Evolutionary conservation across 2,797 vertebrate species (phyloP), one percentile per base, ranked within the genome.

Genomic region (Sebastes matsubarae): DNA sequence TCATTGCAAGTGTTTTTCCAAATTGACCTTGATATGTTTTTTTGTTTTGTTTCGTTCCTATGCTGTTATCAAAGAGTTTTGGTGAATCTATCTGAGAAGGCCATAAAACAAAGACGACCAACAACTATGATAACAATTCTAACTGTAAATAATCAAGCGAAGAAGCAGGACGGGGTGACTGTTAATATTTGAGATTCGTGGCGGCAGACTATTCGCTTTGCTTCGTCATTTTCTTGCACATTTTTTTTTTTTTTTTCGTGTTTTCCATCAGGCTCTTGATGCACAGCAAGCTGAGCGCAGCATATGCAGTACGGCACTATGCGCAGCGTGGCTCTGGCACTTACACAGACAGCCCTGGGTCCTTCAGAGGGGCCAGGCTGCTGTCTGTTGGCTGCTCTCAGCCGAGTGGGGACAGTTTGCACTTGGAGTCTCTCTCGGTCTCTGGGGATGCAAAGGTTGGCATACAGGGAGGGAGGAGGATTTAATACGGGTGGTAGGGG

Each of bases 271-370:
- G 89, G 90, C 91, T 90, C 80, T 90, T 80, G 77, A 93, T 90
- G 88, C 92, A 90, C 92, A 89, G 89, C 92, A 92, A 89, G 92
- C 89, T 84, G 93, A 93, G 91, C 68, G 78, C 82, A 89, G 92
- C 93, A 94, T 91, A 95, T 94, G 93, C 90, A 93, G 88, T 85
- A 88, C 34, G 80, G 92, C 92, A 83, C 88, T 83, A 88, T 91
- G 92, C 92, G 64, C 93, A 93, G 93, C 89, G 65, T 90, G 92
- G 86, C 90, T 91, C 92, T 93, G 93, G 93, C 91, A 90, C 90
- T 81, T 79, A 6, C 86, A 88, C 91, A 94, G 89, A 89, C 91
- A 86, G 88, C 90, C 89, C 87, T 86, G 89, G 90, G 88, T 90
- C 92, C 84, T 92, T 90, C 83, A 88, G 92, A 88, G 88, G 91